Evolutionary conservation across 1,140 invertebrate genomes (phyloP).

Genomic region (Neotoxoptera formosana): DNA sequence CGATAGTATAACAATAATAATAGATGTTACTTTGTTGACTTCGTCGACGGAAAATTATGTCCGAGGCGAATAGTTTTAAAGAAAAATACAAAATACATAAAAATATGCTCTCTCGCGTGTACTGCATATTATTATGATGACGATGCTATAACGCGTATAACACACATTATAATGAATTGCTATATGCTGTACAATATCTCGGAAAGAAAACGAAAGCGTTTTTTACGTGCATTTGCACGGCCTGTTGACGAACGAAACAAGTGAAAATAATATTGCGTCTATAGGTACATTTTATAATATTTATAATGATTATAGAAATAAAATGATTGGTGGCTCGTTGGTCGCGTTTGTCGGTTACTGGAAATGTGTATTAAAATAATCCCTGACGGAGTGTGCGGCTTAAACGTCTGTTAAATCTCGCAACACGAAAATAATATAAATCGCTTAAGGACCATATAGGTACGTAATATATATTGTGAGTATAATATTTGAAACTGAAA

Average conservation of each 20-base stretch:
- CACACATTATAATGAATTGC: not conserved
- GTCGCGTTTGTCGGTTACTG: not conserved
- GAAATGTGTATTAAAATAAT: not conserved
- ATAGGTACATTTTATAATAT: not conserved
- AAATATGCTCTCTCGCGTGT: not conserved
- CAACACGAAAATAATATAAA: not conserved
- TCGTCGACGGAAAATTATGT: not conserved
- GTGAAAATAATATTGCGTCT: slow-evolving; percentile 20
- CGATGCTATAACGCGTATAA: not conserved
- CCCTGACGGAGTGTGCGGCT: not conserved
- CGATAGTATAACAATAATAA: not conserved
- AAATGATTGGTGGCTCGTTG: not conserved
- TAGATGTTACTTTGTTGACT: not conserved
- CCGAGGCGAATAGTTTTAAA: not conserved
- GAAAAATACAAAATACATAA: not conserved
- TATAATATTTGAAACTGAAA: not conserved
- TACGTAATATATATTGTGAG: not conserved
- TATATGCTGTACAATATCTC: not conserved
- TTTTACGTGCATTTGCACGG: not conserved
- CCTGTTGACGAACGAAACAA: not conserved
- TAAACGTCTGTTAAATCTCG: not conserved
- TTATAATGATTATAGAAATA: not conserved
- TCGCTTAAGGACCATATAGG: not conserved
- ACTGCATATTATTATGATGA: not conserved
- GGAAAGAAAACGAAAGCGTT: not conserved